Conservation (phyloP, 1,140 invertebrate species). For the Eulimnadia texana region DNA sequence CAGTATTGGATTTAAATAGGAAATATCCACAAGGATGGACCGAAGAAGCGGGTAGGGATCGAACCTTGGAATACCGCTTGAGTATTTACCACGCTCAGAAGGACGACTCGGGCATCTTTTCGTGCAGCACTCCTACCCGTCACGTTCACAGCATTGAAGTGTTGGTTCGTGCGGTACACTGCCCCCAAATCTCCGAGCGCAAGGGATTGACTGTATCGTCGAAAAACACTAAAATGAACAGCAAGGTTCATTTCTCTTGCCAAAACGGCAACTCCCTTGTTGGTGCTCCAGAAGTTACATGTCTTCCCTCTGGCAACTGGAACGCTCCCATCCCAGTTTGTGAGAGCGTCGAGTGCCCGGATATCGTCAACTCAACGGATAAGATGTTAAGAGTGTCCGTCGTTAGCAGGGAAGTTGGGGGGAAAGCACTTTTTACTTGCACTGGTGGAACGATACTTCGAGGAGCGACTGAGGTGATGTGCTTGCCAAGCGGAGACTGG, state of each 20-base stretch:
- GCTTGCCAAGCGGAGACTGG: conserved; percentile 64
- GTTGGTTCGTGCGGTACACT: conserved; percentile 58
- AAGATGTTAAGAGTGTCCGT: conserved; percentile 47
- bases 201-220: conserved; percentile 52
- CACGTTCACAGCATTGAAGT: conserved; percentile 65
- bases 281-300: conserved; percentile 51
- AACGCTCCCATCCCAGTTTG: conserved; percentile 60
- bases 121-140: conserved; percentile 62
- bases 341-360: conserved; percentile 64
- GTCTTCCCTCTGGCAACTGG: conserved; percentile 69
- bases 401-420: conserved; percentile 56
- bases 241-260: conserved; percentile 56
- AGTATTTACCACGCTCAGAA: conserved; percentile 59
- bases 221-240: conserved; percentile 53
- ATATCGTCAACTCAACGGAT: conserved; percentile 37
- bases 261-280: conserved; percentile 66
- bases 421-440: conserved; percentile 61
- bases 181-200: conserved; percentile 45
- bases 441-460: conserved; percentile 57
- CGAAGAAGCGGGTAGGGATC: conserved; percentile 57
- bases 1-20: no score
- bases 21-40: conserved; percentile 71
- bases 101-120: conserved; percentile 64
- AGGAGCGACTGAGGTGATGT: conserved; percentile 55
- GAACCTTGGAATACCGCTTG: conserved; percentile 60